Base-by-base conservation (phyloP, 1,140 invertebrate species). In the Macrobrachium nipponense region DNA sequence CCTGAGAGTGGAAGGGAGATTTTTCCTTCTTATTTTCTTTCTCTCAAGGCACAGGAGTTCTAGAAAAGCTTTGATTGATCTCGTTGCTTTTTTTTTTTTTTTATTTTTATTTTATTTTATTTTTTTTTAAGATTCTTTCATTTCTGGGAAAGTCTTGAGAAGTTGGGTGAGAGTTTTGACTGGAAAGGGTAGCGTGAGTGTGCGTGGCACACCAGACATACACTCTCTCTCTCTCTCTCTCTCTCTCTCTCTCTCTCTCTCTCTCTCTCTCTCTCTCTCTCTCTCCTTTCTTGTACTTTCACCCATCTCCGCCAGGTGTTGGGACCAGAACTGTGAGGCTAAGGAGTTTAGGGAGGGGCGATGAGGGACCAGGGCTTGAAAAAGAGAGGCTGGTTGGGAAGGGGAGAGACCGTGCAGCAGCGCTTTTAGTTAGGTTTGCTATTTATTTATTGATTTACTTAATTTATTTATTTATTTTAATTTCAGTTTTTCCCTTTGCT, bases 231-330 rank as follows among this genome's bases (percentile, higher is more conserved):
- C 51, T 60, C 51, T n/a, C 18, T 58, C 23, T 59, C 14, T 23
- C 36, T 23, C 59, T 36, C 20, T 64, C 20, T 64, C 61, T 64
- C 20, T 64, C 61, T 20, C 20, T 15, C 20, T 20, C 15, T 20
- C 20, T 64, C 15, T 20, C 20, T 64, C 61, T 64, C 61, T 64
- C 61, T 64, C 61, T 64, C 61, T 64, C 61, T 64, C 61, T 64
- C 61, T 64, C 61, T 64, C 61, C 61, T 64, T 20, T 64, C 61
- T 64, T 80, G 78, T 27, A 20, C 58, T 59, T 27, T 12, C 18
- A 61, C 43, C 61, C 78, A 62, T 80, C 78, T 18, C 15, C 60
- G 36, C 61, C 78, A 80, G 78, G 78, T 80, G 78, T 64, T 66
- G 61, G 17, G 61, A n/a, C 8, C 36, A n/a, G 36, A 27, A 44